Base-by-base conservation (phyloP, 2,113 vertebrate species). In the Bolborhynchus lineola region DNA sequence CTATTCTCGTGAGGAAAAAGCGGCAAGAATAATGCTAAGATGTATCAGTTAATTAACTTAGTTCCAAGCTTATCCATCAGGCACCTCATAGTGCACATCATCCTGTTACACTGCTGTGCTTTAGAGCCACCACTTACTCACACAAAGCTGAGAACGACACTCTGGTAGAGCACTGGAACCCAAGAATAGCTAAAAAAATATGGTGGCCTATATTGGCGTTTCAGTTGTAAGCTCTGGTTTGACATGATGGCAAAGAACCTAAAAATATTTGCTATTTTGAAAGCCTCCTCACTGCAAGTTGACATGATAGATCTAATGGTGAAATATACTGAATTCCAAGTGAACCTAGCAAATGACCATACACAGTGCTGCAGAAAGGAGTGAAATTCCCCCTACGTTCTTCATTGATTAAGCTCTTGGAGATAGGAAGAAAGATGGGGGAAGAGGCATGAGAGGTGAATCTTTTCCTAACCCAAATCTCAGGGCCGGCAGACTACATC, bases 251-350 rank as follows among this genome's bases (percentile, higher is more conserved):
- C 42, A 57, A 50, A 82, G 70, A 68, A 76, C 39, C 69, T 60
- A 76, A 91, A 94, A 94, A 78, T 68, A 68, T 44, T 76, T 84
- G 52, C 74, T 82, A 29, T 75, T 90, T 95, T 91, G 86, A 74
- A 89, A 81, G 77, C 69, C 71, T 64, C 69, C 76, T 52, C 11
- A 6, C 46, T 3, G 25, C 78, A 89, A 71, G 50, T 46, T 64
- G 49, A 46, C 49, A n/a, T 1, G 12, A 91, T 86, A 52, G 23
- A 64, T 67, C 65, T 71, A 72, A 53, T 5, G 25, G 52, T 64
- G 70, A 82, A 68, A 82, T 57, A 21, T 17, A 52, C 33, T 16
- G 82, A 41, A 84, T 81, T 75, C 65, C 25, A 84, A 75, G 84
- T 16, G 19, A 67, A 82, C 29, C 70, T 4, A 47, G 23, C 35